phyloP scores from a whole-genome alignment of 2,888 invertebrate species.

The Hemistola chrysoprasaria region DNA sequence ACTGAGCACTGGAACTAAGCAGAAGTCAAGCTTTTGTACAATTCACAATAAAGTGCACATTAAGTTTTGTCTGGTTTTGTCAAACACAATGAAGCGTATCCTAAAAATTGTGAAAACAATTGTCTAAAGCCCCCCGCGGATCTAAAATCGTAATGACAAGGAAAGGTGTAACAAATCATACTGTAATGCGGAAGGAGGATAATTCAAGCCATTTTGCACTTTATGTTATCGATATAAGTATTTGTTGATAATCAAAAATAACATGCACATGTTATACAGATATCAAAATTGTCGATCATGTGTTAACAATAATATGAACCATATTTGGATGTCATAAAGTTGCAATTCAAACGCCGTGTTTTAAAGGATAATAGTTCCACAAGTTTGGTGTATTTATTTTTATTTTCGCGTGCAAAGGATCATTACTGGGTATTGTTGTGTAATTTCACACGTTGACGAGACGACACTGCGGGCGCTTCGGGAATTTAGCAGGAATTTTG shows the following conservation, averaged over 20 bases:
- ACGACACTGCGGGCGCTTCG: constrained; percentile 72
- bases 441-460: constrained; percentile 73
- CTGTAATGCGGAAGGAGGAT: constrained; percentile 10
- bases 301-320: constrained; percentile 10
- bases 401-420: constrained; percentile 72
- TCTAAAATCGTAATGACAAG: constrained; percentile 59
- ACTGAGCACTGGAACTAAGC: constrained; percentile 54
- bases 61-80: constrained; percentile 53
- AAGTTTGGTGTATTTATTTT: constrained; percentile 61
- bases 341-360: constrained; percentile 27
- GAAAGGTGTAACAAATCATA: constrained; percentile 54
- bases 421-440: constrained; percentile 74
- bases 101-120: constrained; percentile 65
- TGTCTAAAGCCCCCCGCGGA: constrained; percentile 54
- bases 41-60: constrained; percentile 53
- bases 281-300: constrained; percentile 24
- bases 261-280: constrained; percentile 17
- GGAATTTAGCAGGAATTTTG: constrained; percentile 54
- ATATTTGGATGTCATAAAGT: constrained; percentile 26
- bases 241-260: constrained; percentile 6
- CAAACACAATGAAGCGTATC: constrained; percentile 59
- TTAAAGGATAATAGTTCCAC: constrained; percentile 37
- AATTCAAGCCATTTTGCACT: constrained; percentile 19
- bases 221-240: constrained; percentile 19
- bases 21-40: constrained; percentile 59